Conservation (phyloP, 1,140 invertebrate species). For the Oedothorax gibbosus region DNA sequence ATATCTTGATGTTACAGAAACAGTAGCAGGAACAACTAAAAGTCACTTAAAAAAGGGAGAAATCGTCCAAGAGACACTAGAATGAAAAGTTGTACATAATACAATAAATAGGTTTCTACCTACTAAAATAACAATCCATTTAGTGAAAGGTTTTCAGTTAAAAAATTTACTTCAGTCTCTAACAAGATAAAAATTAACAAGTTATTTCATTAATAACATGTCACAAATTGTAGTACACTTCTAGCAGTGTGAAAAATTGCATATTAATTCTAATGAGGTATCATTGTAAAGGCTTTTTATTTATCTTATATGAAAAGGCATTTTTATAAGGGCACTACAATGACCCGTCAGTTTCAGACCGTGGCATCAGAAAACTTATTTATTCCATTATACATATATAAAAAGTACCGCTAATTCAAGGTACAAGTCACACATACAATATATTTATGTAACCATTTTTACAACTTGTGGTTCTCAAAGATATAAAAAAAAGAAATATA, state of each 20-base stretch:
- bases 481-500: not conserved
- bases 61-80: slow-evolving; percentile 16
- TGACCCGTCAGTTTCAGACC: slow-evolving; percentile 58
- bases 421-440: slow-evolving; percentile 39
- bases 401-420: slow-evolving; percentile 45
- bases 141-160: slow-evolving; percentile 18
- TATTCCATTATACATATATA: slow-evolving; percentile 25
- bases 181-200: slow-evolving; percentile 61
- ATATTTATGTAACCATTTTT: not conserved
- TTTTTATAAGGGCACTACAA: slow-evolving; percentile 60
- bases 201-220: slow-evolving; percentile 41
- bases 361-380: slow-evolving; percentile 53
- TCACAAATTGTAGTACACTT: slow-evolving; percentile 49
- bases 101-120: slow-evolving; percentile 56
- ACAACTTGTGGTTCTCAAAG: slow-evolving; percentile 59
- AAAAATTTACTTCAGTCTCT: slow-evolving; percentile 54
- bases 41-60: slow-evolving; percentile 35
- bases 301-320: slow-evolving; percentile 57
- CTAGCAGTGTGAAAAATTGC: slow-evolving; percentile 56
- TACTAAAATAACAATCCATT: slow-evolving; percentile 60
- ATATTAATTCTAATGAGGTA: slow-evolving; percentile 61
- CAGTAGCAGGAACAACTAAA: slow-evolving; percentile 59
- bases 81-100: slow-evolving; percentile 36
- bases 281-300: slow-evolving; percentile 60
- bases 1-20: slow-evolving; percentile 59